Evolutionary conservation across 2,113 vertebrate species (phyloP), one percentile per base, ranked within the genome.

Genomic region (Alaudala cheleensis): DNA sequence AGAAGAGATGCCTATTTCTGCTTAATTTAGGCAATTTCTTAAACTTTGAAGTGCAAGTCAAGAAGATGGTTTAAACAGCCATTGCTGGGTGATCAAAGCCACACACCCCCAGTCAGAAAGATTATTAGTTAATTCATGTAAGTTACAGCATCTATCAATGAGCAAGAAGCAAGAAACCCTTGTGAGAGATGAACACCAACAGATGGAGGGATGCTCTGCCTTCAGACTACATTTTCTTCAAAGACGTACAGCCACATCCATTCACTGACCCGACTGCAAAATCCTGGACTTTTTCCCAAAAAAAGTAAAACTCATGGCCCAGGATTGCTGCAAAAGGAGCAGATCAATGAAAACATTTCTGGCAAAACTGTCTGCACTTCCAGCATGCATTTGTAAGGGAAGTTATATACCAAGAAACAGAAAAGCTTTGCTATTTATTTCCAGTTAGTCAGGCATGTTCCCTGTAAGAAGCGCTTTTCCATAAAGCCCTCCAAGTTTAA

Each of bases 341-440:
- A 44, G 33, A 37, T 60, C 1, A 5, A 3, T 8, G n/a, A 54
- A 84, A 74, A 39, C 1, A 11, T 56, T 56, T 60, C 57, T 71
- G 39, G 21, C 22, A 47, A 74, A 74, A 19, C 1, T 23, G 4
- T 31, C 69, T 87, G 40, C 31, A 5, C 17, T 57, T 39, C 12
- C 39, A 58, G 53, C 22, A 3, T 25, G 12, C 9, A 17, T 11
- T 42, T 2, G 0, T 22, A 49, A 47, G 12, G 57, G 50, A 77
- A 78, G 51, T 47, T 8, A 54, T 10, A 44, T 3, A 33, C 8
- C n/a, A 71, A 86, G 58, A 45, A 73, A 26, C 23, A 60, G 81
- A 81, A 95, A 61, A 73, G 47, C 71, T 92, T 82, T 76, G 54
- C 71, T 69, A 6, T 58, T 81, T 77, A 42, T 67, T 79, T 91